Percentiles rank a stretch among this genome's conserved stretches.
Conservation (phyloP, 2,113 vertebrate species). For the Equus quagga region DNA sequence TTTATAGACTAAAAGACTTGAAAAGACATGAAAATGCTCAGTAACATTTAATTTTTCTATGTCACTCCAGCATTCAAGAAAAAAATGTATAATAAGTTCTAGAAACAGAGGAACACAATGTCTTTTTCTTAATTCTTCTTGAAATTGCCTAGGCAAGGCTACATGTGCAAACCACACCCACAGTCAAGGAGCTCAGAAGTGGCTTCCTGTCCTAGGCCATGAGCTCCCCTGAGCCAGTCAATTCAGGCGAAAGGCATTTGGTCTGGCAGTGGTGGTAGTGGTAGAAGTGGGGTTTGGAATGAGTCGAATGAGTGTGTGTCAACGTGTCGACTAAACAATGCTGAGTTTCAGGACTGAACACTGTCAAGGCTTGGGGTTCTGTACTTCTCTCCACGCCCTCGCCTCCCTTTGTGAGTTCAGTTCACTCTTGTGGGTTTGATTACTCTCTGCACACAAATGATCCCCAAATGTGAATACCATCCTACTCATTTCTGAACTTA, state of each 20-base stretch:
- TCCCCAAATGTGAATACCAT: neutral
- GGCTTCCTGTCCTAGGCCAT: neutral
- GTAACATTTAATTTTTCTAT: neutral
- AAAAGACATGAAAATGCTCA: neutral
- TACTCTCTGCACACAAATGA: neutral
- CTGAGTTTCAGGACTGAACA: neutral
- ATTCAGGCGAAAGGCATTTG: neutral
- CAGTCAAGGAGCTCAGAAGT: neutral
- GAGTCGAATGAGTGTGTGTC: neutral
- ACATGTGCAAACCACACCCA: neutral
- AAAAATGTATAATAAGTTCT: neutral
- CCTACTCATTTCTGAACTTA: neutral
- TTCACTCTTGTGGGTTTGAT: neutral
- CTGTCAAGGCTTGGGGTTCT: neutral
- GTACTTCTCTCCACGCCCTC: neutral
- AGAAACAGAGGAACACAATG: neutral
- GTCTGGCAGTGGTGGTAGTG: neutral
- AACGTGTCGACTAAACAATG: neutral
- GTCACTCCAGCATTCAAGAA: neutral
- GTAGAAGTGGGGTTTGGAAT: neutral
- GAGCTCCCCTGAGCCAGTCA: neutral
- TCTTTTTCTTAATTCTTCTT: neutral
- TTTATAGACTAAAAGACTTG: neutral
- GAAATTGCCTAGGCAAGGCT: neutral
- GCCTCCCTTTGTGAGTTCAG: neutral